Evolutionary conservation across 92 coral and sea anemone genomes (phyloP).

Genomic region (Parazoanthus atlanticus): DNA sequence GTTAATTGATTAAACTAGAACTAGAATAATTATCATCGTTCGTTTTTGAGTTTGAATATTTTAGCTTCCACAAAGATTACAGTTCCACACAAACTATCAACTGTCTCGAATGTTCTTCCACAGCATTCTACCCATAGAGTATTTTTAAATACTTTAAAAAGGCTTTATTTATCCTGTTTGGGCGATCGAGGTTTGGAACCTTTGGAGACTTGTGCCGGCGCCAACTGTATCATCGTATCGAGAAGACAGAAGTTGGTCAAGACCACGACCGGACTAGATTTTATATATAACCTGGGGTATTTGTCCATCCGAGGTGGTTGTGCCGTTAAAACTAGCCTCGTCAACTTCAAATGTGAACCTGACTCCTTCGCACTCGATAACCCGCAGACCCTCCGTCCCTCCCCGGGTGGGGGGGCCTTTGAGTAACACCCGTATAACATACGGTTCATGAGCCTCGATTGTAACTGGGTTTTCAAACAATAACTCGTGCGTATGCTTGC

Average conservation of each 20-base stretch:
- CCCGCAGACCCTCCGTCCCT: slow-evolving; percentile 86
- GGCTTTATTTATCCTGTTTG: too few relatives aligned
- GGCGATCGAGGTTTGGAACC: too few relatives aligned
- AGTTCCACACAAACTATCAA: too few relatives aligned
- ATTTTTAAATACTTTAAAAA: too few relatives aligned
- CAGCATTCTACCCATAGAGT: too few relatives aligned
- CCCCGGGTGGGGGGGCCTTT: slow-evolving; percentile 81
- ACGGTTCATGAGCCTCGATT: slow-evolving; percentile 75
- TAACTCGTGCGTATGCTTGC: slow-evolving; percentile 64
- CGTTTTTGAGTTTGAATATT: too few relatives aligned
- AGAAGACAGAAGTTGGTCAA: background rate
- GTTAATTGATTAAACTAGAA: too few relatives aligned
- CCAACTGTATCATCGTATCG: background rate
- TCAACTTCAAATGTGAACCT: slow-evolving; percentile 87
- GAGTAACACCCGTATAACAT: slow-evolving; percentile 76
- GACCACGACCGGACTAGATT: slow-evolving; percentile 22
- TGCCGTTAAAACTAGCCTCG: slow-evolving; percentile 90
- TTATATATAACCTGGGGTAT: slow-evolving; percentile 83
- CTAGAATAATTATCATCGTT: too few relatives aligned
- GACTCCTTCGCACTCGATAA: slow-evolving; percentile 75
- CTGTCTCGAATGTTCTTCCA: too few relatives aligned
- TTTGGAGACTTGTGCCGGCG: background rate
- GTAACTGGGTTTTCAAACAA: slow-evolving; percentile 74
- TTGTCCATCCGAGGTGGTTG: slow-evolving; percentile 93
- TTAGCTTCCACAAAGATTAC: too few relatives aligned